phyloP scores from a whole-genome alignment of 2,888 invertebrate genomes.

The Zygothrica quintamaculata region DNA sequence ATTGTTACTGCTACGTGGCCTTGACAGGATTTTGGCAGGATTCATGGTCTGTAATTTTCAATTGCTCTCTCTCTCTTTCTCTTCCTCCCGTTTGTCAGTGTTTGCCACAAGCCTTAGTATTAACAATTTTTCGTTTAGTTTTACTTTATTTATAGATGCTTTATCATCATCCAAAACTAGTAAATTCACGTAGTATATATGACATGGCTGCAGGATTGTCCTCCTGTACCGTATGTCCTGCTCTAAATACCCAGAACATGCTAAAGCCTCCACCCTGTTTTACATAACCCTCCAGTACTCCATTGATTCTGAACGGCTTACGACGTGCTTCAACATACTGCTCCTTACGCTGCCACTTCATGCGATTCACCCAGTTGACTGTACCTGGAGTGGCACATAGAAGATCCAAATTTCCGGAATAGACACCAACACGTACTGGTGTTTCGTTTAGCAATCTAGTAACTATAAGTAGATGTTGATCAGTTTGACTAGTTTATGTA shows the following conservation, averaged over 20 bases:
- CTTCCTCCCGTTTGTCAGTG: no score
- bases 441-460: slow-evolving; percentile 89
- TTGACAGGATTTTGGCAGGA: slow-evolving; percentile 16
- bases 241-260: slow-evolving; percentile 83
- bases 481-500: background rate
- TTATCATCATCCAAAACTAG: slow-evolving; percentile 60
- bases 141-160: slow-evolving; percentile 17
- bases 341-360: slow-evolving; percentile 88
- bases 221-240: slow-evolving; percentile 86
- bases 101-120: no score
- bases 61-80: no score
- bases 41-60: slow-evolving; percentile 14
- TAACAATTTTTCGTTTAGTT: no score
- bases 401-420: slow-evolving; percentile 92
- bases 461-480: slow-evolving; percentile 85
- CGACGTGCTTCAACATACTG: slow-evolving; percentile 87
- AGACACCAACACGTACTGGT: slow-evolving; percentile 88
- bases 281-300: slow-evolving; percentile 89
- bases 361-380: slow-evolving; percentile 89
- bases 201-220: slow-evolving; percentile 90
- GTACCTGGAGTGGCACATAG: slow-evolving; percentile 93
- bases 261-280: slow-evolving; percentile 86
- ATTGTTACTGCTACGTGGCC: slow-evolving; percentile 35
- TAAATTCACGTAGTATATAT: slow-evolving; percentile 86
- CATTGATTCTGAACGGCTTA: slow-evolving; percentile 86